Conservation (phyloP, 2,113 vertebrate species). For the Miniopterus natalensis region DNA sequence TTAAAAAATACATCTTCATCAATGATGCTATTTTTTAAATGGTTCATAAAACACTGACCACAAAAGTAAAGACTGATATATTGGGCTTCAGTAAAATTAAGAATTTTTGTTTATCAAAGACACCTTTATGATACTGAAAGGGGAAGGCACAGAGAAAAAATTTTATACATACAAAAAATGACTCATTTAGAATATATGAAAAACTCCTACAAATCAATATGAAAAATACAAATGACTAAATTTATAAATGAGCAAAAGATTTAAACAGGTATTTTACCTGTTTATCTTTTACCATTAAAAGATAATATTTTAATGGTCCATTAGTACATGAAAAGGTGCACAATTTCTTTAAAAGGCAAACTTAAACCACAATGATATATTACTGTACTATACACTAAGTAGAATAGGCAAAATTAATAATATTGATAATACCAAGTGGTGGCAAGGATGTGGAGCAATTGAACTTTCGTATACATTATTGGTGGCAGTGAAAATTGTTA, state of each 20-base stretch:
- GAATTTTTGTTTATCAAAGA: not conserved
- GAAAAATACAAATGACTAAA: constrained; percentile 34
- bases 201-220: not conserved
- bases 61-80: constrained; percentile 21
- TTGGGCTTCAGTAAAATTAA: constrained; percentile 33
- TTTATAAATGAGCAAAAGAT: constrained; percentile 45
- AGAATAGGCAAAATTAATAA: constrained; percentile 36
- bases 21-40: not conserved
- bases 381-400: constrained; percentile 4
- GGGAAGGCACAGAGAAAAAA: constrained; percentile 29
- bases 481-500: constrained; percentile 5
- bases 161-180: not conserved
- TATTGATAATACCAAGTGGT: not conserved
- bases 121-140: constrained; percentile 50
- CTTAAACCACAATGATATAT: constrained; percentile 33
- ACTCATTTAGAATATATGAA: constrained; percentile 34
- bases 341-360: constrained; percentile 51
- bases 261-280: not conserved
- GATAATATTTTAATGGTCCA: not conserved
- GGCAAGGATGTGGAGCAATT: not conserved
- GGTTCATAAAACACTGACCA: not conserved
- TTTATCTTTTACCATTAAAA: not conserved
- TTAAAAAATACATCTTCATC: too few relatives aligned
- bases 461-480: not conserved
- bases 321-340: not conserved